These are phyloP conservation scores for Brachionus koreanus DNA, from an alignment of 1,140 invertebrate genomes.

Conservation along the genomic window DNA sequence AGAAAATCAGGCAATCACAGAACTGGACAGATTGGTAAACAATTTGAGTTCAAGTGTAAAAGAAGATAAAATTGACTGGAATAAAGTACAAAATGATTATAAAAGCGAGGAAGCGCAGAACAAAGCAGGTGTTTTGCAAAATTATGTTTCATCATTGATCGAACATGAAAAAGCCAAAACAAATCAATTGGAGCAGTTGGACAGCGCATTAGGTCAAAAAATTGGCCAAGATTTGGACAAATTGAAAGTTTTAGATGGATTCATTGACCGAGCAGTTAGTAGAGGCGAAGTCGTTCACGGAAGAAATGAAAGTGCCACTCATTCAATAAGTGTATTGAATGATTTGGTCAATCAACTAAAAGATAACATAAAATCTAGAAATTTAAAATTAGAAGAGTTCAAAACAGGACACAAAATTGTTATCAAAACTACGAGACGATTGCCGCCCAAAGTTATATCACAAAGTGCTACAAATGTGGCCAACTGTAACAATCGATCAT, in stretches of 20 bases:
- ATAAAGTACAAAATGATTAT: background rate
- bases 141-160: background rate
- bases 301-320: background rate
- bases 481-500: background rate
- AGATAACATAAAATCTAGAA: background rate
- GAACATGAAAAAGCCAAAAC: background rate
- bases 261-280: background rate
- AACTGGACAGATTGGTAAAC: conserved; percentile 1
- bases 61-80: conserved; percentile 20
- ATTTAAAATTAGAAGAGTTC: background rate
- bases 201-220: background rate
- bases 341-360: background rate
- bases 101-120: background rate
- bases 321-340: background rate
- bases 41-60: background rate
- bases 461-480: conserved; percentile 8
- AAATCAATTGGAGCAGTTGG: conserved; percentile 3
- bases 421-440: conserved; percentile 9
- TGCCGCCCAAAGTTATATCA: conserved; percentile 8
- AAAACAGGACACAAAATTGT: conserved; percentile 37
- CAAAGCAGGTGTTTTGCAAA: background rate
- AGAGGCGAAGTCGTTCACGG: background rate
- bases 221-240: background rate
- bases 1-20: background rate
- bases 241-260: background rate